Conservation (phyloP, 2,888 invertebrate genomes). For the Rambutsinella grinnellia region DNA sequence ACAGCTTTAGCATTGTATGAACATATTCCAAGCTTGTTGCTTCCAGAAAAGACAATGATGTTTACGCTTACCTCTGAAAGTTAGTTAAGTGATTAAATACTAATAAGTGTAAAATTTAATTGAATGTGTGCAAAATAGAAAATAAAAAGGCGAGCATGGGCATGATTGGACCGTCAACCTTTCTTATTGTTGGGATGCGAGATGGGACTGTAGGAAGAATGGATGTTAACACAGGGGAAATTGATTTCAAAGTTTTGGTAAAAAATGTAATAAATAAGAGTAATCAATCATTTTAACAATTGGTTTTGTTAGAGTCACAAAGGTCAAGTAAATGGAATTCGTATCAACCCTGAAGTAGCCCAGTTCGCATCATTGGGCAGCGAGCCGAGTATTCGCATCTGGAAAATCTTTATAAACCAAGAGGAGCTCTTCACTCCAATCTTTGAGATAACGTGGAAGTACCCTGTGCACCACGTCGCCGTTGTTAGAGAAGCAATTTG, state of each 20-base stretch:
- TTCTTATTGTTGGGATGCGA: slow-evolving; percentile 59
- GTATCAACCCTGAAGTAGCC: slow-evolving; percentile 59
- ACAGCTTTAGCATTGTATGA: slow-evolving; percentile 62
- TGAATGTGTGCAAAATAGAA: slow-evolving; percentile 1
- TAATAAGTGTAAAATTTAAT: background rate
- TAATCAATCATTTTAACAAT: slow-evolving; percentile 1
- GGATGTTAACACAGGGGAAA: slow-evolving; percentile 54
- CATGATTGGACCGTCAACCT: slow-evolving; percentile 50
- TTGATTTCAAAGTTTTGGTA: slow-evolving; percentile 54
- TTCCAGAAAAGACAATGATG: slow-evolving; percentile 55
- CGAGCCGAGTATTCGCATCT: slow-evolving; percentile 61
- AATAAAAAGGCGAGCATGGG: too few relatives aligned
- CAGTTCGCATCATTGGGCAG: slow-evolving; percentile 61
- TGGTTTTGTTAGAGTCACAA: slow-evolving; percentile 49
- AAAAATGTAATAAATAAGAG: too few relatives aligned
- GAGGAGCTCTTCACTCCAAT: slow-evolving; percentile 62
- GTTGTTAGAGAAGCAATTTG: slow-evolving; percentile 60
- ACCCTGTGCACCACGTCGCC: slow-evolving; percentile 57
- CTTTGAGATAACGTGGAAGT: slow-evolving; percentile 64
- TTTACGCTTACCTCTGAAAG: slow-evolving; percentile 38
- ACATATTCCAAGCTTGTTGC: slow-evolving; percentile 50
- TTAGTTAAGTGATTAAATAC: slow-evolving; percentile 9
- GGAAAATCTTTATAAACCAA: slow-evolving; percentile 60
- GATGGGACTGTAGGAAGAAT: slow-evolving; percentile 62
- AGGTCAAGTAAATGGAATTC: slow-evolving; percentile 55